phyloP scores from a whole-genome alignment of 2,797 vertebrate species.

The Nyctalus aviator region DNA sequence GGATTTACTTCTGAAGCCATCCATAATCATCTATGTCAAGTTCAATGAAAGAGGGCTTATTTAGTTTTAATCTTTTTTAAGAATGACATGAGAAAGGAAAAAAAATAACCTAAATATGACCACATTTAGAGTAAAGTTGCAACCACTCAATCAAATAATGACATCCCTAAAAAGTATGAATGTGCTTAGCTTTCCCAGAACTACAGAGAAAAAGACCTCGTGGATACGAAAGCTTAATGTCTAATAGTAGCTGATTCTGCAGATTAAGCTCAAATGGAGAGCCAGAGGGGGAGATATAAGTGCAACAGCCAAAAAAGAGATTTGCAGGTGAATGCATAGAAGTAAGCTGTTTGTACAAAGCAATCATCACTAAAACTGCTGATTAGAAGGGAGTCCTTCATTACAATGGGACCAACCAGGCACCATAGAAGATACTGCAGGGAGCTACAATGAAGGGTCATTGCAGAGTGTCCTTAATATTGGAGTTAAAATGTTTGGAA shows the following conservation, averaged over 20 bases:
- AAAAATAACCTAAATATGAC: background rate
- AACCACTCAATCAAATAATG: conserved; percentile 23
- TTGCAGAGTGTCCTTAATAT: background rate
- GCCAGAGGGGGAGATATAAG: background rate
- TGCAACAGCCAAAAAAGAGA: background rate
- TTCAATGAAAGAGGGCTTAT: conserved; percentile 13
- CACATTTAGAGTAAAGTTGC: background rate
- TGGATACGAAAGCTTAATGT: background rate
- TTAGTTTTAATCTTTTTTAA: conserved; percentile 14
- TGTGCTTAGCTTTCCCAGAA: conserved; percentile 34
- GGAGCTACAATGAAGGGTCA: background rate
- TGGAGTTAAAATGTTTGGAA: background rate
- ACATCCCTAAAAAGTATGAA: conserved; percentile 9
- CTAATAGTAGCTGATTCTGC: background rate
- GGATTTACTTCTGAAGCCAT: conserved; percentile 48
- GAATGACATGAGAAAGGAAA: conserved; percentile 11
- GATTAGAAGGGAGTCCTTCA: background rate
- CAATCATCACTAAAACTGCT: background rate
- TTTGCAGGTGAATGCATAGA: background rate
- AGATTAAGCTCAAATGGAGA: background rate
- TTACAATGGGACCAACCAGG: background rate
- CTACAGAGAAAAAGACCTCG: background rate
- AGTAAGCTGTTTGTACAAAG: background rate
- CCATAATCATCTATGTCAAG: background rate
- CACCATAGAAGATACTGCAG: background rate